Evolutionary conservation across 92 coral and sea anemone genomes (phyloP).

Genomic region (Phenganax stokvisi): DNA sequence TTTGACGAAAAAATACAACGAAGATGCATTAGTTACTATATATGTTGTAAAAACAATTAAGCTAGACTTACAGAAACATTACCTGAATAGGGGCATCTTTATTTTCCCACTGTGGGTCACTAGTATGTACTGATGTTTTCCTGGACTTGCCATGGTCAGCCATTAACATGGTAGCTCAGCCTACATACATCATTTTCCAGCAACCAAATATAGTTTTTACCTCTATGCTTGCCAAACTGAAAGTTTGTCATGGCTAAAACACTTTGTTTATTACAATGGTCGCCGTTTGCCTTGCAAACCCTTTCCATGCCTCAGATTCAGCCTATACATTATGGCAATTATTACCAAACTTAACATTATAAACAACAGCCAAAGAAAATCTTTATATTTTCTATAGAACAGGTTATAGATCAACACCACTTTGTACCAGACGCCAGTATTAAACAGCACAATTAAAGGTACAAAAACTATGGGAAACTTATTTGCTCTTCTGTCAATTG

Average conservation of each 20-base stretch:
- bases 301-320: conserved; percentile 29
- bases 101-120: conserved; percentile 32
- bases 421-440: neutral
- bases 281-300: conserved; percentile 15
- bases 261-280: conserved; percentile 4
- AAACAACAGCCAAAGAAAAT: neutral
- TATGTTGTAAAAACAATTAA: neutral
- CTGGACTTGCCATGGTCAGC: conserved; percentile 36
- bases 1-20: neutral
- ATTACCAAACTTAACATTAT: too few species aligned
- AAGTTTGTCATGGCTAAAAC: conserved; percentile 31
- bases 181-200: conserved; percentile 46
- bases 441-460: neutral
- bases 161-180: conserved; percentile 50
- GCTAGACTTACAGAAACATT: neutral
- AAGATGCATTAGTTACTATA: neutral
- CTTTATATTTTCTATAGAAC: neutral
- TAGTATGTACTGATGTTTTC: neutral
- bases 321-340: conserved; percentile 21
- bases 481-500: neutral
- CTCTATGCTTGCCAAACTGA: conserved; percentile 45
- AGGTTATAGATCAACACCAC: neutral
- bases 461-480: neutral
- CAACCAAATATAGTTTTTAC: conserved; percentile 46
- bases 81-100: conserved; percentile 27